Evolutionary conservation across 2,888 invertebrate species (phyloP).

Genomic region (Patella caerulea): DNA sequence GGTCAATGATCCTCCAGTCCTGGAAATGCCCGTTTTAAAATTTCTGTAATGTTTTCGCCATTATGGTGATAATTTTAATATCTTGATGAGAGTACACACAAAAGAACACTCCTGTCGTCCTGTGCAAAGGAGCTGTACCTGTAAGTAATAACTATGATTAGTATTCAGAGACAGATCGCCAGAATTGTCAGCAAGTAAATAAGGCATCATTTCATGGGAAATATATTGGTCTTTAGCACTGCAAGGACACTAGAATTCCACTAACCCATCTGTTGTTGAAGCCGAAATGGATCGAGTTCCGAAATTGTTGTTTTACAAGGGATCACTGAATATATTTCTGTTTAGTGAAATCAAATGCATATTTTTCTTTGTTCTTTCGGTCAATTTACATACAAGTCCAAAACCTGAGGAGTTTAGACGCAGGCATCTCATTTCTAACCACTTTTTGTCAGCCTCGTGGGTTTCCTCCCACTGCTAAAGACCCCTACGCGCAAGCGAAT

Average conservation of each 20-base stretch:
- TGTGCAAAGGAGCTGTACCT: neutral
- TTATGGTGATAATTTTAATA: slow-evolving; percentile 10
- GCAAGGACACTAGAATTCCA: slow-evolving; percentile 3
- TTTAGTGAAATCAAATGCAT: neutral
- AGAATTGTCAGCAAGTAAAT: neutral
- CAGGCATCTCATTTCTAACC: neutral
- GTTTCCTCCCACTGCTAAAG: no score
- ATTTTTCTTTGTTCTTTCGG: neutral
- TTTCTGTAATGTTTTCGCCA: neutral
- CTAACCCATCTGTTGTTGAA: neutral
- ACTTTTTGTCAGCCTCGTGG: neutral
- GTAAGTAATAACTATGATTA: neutral
- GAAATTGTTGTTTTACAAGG: neutral
- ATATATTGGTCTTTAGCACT: neutral
- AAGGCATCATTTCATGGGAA: neutral
- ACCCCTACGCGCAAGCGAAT: no score
- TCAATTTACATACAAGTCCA: neutral
- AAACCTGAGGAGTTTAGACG: neutral
- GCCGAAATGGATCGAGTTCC: neutral
- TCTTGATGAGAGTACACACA: neutral
- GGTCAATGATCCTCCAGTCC: no score
- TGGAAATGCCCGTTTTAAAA: neutral
- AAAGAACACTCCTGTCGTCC: neutral
- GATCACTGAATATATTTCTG: neutral
- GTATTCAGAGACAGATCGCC: no score